Percentiles rank a stretch among this genome's conserved stretches.
These are phyloP conservation scores for Archocentrus centrarchus DNA, from an alignment of 2,113 vertebrate species.

Conservation along the genomic window DNA sequence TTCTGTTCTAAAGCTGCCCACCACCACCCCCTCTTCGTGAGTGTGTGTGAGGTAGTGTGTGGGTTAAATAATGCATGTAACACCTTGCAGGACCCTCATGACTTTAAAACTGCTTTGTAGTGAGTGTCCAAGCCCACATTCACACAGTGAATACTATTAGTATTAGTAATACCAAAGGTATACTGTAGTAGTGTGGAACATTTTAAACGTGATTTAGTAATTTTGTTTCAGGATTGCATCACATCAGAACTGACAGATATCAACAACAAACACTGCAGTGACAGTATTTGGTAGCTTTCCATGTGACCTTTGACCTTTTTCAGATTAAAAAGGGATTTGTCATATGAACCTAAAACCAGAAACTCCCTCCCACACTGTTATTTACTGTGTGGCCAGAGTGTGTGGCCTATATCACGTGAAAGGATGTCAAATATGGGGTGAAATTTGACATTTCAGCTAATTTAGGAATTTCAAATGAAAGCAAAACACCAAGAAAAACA, in stretches of 20 bases:
- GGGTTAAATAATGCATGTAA: slow-evolving; percentile 51
- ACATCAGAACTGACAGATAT: neutral
- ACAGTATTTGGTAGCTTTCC: neutral
- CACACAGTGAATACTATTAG: slow-evolving; percentile 8
- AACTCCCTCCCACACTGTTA: neutral
- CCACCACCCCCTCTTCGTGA: slow-evolving; percentile 31
- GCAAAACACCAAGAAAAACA: neutral
- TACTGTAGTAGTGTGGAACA: neutral
- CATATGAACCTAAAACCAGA: neutral
- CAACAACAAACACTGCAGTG: neutral
- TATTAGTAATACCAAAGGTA: neutral
- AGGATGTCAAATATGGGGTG: neutral
- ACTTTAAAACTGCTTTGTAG: slow-evolving; percentile 26
- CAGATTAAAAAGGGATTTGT: neutral
- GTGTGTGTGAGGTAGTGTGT: slow-evolving; percentile 27
- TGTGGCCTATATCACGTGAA: neutral
- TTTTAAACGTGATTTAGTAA: neutral
- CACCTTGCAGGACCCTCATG: slow-evolving; percentile 32
- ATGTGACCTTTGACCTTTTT: slow-evolving; percentile 30
- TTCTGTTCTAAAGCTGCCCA: slow-evolving; percentile 26
- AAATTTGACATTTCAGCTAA: neutral
- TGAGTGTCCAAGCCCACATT: slow-evolving; percentile 8
- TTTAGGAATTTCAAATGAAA: neutral
- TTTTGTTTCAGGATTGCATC: neutral
- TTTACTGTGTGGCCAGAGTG: neutral